phyloP scores from a whole-genome alignment of 2,797 vertebrate species.

The Malurus leucopterus region DNA sequence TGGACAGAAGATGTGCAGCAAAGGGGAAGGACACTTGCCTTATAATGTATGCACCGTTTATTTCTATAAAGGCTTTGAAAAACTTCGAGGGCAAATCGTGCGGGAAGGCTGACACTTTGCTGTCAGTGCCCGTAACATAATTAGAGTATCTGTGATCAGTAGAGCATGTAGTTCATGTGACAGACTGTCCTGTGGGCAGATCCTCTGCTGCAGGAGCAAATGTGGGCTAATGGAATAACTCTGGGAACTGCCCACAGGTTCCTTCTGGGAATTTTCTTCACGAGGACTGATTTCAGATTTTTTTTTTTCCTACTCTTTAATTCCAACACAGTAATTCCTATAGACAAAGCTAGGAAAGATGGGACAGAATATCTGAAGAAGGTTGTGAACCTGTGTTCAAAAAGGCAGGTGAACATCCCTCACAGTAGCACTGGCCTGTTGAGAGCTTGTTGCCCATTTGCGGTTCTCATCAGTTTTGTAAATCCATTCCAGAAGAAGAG shows the following conservation, averaged over 20 bases:
- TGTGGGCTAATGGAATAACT: conserved; percentile 27
- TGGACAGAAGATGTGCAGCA: neutral
- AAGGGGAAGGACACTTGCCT: neutral
- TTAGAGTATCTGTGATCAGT: conserved; percentile 19
- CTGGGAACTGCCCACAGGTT: neutral
- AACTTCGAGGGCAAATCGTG: neutral
- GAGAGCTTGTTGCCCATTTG: neutral
- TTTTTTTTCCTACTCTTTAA: accelerated
- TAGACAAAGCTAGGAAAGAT: neutral
- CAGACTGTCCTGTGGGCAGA: conserved; percentile 33
- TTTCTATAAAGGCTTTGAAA: conserved; percentile 27
- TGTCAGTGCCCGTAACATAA: conserved; percentile 19
- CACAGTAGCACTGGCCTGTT: neutral
- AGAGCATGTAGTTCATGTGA: conserved; percentile 36
- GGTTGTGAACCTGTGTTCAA: neutral
- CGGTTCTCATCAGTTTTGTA: neutral
- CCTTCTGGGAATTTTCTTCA: neutral
- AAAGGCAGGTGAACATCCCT: neutral
- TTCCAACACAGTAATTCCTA: neutral
- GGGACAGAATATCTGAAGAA: neutral
- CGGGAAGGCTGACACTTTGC: neutral
- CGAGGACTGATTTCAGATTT: neutral
- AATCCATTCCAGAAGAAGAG: neutral
- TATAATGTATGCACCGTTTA: neutral
- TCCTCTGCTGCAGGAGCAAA: neutral